These are phyloP conservation scores for Tachina lurida DNA, from an alignment of 2,888 invertebrate genomes.

Conservation along the genomic window DNA sequence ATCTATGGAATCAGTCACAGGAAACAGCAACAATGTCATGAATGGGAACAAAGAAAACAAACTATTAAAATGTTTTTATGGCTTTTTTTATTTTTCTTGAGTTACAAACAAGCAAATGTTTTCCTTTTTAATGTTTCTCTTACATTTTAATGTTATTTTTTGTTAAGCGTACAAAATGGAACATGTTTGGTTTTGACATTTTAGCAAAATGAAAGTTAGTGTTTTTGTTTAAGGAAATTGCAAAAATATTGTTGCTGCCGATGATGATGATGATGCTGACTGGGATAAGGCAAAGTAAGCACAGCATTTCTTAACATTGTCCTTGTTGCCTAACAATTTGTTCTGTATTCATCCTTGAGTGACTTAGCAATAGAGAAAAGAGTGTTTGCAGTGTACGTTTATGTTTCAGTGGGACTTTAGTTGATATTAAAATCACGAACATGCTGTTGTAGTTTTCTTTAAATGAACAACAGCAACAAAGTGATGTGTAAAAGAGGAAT, in stretches of 20 bases:
- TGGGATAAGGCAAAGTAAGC: background rate
- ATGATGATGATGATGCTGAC: background rate
- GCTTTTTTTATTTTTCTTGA: background rate
- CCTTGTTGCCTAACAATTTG: background rate
- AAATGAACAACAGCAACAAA: constrained; percentile 5
- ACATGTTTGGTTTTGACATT: constrained; percentile 67
- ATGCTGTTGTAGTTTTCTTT: constrained; percentile 35
- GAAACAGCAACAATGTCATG: too few relatives aligned
- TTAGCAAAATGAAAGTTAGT: constrained; percentile 57
- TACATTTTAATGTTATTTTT: constrained; percentile 18
- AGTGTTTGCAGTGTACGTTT: background rate
- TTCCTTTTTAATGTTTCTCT: background rate
- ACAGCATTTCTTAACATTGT: background rate
- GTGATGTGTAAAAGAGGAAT: background rate
- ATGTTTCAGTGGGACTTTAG: constrained; percentile 14
- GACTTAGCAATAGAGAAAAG: constrained; percentile 22
- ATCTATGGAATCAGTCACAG: too few relatives aligned
- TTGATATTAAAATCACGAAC: constrained; percentile 64
- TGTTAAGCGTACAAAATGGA: constrained; percentile 21
- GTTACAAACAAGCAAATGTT: background rate
- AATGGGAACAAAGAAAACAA: background rate
- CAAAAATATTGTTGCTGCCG: constrained; percentile 62
- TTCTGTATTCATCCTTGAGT: constrained; percentile 40
- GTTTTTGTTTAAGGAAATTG: constrained; percentile 63
- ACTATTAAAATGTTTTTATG: background rate